A percentile compares a stretch with the other conserved stretches of the same genome.
phyloP scores from a whole-genome alignment of 23 tunicate genomes.

The Styela clava region DNA sequence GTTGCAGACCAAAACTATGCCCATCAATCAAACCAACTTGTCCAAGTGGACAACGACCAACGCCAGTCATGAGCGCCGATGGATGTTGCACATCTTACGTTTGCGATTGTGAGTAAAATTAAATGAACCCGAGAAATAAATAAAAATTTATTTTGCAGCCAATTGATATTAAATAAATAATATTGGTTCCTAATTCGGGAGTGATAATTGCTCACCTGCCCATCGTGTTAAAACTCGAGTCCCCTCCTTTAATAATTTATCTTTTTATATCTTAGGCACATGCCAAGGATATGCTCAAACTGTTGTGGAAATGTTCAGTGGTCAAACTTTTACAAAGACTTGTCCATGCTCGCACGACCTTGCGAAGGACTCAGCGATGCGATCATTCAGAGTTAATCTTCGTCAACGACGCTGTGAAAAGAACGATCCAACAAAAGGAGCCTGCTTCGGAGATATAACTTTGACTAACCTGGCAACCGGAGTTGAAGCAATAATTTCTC shows the following conservation, averaged over 20 bases:
- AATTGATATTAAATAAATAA: no score
- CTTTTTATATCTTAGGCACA: no score
- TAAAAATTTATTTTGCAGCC: neutral
- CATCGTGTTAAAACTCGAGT: no score
- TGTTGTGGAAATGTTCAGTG: constrained; percentile 6
- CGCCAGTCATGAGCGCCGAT: constrained; percentile 3
- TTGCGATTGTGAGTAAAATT: constrained; percentile 3
- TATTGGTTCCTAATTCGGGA: no score
- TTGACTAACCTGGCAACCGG: neutral
- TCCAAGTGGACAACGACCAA: neutral
- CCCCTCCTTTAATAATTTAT: no score
- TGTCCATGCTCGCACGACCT: constrained; percentile 3
- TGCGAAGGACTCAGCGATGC: neutral
- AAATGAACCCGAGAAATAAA: neutral
- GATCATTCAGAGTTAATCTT: constrained; percentile 5
- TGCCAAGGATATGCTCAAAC: constrained; percentile 4
- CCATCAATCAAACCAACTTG: neutral
- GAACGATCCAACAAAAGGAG: neutral
- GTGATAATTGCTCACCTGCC: no score
- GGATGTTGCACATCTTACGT: constrained; percentile 4
- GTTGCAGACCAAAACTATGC: neutral
- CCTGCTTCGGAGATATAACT: neutral
- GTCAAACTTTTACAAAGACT: constrained; percentile 5
- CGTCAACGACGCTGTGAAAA: neutral
- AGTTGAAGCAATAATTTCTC: neutral